phyloP scores from a whole-genome alignment of 2,888 invertebrate genomes.

The Geophilus truncorum region DNA sequence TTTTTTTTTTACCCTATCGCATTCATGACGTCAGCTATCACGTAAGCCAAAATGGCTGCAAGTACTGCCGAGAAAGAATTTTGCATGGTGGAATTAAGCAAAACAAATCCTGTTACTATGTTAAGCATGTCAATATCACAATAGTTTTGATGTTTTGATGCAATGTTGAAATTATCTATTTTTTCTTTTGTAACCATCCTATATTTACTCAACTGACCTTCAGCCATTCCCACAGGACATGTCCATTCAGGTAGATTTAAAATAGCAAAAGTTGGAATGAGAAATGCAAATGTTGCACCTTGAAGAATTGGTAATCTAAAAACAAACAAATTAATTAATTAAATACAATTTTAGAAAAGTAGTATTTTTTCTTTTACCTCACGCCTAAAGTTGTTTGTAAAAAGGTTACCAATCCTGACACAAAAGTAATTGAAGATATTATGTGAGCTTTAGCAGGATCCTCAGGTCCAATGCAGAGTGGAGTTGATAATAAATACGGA shows the following conservation, averaged over 20 bases:
- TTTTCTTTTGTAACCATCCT: too few relatives aligned
- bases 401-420: slow-evolving; percentile 69
- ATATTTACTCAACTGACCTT: not conserved
- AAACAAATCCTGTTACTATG: too few relatives aligned
- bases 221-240: slow-evolving; percentile 55
- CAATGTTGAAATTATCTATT: too few relatives aligned
- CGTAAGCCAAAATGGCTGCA: too few relatives aligned
- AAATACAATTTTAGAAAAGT: not conserved
- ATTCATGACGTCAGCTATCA: too few relatives aligned
- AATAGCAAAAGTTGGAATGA: slow-evolving; percentile 72
- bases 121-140: too few relatives aligned
- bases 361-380: slow-evolving; percentile 48
- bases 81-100: too few relatives aligned
- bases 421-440: slow-evolving; percentile 75
- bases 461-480: slow-evolving; percentile 52
- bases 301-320: slow-evolving; percentile 44
- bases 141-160: too few relatives aligned
- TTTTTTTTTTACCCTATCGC: too few relatives aligned
- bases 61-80: too few relatives aligned
- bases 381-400: slow-evolving; percentile 69
- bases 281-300: slow-evolving; percentile 72
- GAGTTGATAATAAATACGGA: slow-evolving; percentile 40
- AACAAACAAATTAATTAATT: slow-evolving; percentile 38
- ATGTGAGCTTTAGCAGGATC: slow-evolving; percentile 69
- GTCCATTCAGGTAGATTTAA: slow-evolving; percentile 65